phyloP scores from a whole-genome alignment of 2,113 vertebrate genomes.

The Myocastor coypus region DNA sequence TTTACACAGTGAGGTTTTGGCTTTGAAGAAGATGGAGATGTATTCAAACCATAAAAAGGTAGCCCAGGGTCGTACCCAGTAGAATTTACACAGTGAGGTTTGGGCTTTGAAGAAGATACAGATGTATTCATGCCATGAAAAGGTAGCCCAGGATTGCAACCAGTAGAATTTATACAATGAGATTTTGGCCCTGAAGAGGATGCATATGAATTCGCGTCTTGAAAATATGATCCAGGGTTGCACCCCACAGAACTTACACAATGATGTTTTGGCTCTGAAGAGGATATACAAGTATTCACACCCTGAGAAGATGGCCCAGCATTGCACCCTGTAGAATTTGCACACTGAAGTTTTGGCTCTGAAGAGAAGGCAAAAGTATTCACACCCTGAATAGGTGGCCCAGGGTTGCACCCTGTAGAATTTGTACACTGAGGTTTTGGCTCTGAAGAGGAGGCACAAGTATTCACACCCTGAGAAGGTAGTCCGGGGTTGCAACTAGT shows the following conservation, averaged over 20 bases:
- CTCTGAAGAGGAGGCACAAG: not conserved
- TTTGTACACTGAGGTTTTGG: not conserved
- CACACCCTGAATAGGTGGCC: not conserved
- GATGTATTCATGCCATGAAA: not conserved
- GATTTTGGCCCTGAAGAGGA: too few species aligned
- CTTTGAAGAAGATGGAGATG: not conserved
- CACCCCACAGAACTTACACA: too few species aligned
- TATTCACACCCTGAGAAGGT: not conserved
- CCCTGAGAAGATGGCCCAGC: not conserved
- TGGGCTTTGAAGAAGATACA: too few species aligned
- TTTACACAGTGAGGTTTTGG: not conserved
- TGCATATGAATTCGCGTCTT: too few species aligned
- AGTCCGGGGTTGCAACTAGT: not conserved
- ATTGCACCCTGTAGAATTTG: not conserved
- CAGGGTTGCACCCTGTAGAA: not conserved
- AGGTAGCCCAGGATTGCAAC: not conserved
- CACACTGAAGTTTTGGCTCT: not conserved
- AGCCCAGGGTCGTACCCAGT: too few species aligned
- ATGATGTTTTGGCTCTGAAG: too few species aligned
- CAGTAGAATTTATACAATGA: too few species aligned
- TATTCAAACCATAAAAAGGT: not conserved
- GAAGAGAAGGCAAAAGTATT: not conserved
- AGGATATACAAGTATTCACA: too few species aligned
- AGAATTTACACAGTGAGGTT: too few species aligned
- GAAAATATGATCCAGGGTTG: too few species aligned